Evolutionary conservation across 2,888 invertebrate genomes (phyloP).

Genomic region (Stomorhina lunata): DNA sequence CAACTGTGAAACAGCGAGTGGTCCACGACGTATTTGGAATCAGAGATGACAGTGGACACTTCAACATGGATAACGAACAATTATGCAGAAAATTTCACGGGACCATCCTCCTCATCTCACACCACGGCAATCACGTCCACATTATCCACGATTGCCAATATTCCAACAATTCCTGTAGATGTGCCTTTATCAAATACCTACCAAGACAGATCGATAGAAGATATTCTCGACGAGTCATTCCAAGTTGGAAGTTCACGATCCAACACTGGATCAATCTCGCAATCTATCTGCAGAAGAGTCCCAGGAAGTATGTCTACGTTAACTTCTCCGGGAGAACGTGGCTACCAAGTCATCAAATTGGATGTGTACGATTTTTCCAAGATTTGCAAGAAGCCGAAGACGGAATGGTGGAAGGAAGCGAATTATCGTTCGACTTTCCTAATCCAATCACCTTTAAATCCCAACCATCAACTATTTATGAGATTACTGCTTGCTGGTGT

Average conservation of each 20-base stretch:
- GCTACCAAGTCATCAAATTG: slow-evolving; percentile 9
- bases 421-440: background rate
- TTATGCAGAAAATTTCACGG: too few relatives aligned
- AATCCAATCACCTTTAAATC: background rate
- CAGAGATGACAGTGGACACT: background rate
- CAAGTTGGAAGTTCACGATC: slow-evolving; percentile 55
- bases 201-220: slow-evolving; percentile 15
- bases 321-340: slow-evolving; percentile 55
- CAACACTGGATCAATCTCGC: slow-evolving; percentile 57
- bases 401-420: background rate
- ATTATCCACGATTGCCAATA: background rate
- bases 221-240: slow-evolving; percentile 57
- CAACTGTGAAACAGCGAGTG: slow-evolving; percentile 51
- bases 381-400: background rate
- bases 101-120: slow-evolving; percentile 18
- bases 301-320: slow-evolving; percentile 8
- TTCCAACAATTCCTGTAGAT: background rate
- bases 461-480: too few relatives aligned
- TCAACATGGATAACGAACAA: background rate
- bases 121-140: slow-evolving; percentile 28
- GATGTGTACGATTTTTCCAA: slow-evolving; percentile 50
- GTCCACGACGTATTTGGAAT: slow-evolving; percentile 26
- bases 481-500: too few relatives aligned
- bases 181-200: slow-evolving; percentile 19
- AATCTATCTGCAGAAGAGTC: slow-evolving; percentile 57